Evolutionary conservation across 2,113 vertebrate species (phyloP).

Genomic region (Uria lomvia): DNA sequence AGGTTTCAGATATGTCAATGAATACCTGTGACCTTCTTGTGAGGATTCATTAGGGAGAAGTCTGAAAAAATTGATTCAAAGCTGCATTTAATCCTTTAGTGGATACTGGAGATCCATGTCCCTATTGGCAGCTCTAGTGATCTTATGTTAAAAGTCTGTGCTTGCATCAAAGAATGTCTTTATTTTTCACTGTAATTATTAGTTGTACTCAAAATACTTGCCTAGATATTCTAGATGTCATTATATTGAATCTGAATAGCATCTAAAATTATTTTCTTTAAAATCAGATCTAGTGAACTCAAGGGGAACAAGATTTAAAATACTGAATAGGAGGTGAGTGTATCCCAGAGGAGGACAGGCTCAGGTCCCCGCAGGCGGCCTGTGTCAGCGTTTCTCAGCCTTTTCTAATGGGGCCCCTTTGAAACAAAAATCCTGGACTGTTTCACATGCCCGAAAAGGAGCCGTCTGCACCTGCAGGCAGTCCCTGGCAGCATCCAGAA

Average conservation of each 20-base stretch:
- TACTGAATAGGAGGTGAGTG: fast-evolving
- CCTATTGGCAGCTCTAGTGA: neutral
- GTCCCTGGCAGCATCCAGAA: neutral
- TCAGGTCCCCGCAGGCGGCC: neutral
- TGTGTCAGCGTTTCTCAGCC: neutral
- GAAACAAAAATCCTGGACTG: neutral
- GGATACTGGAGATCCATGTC: neutral
- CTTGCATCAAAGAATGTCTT: neutral
- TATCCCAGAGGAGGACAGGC: neutral
- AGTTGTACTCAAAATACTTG: neutral
- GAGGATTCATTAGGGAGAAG: neutral
- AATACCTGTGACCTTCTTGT: neutral
- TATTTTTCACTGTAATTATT: neutral
- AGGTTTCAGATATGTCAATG: neutral
- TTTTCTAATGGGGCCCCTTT: neutral
- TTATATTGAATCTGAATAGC: neutral
- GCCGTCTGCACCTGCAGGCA: neutral
- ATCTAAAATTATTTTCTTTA: neutral
- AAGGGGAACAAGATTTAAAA: neutral
- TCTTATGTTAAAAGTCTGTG: neutral
- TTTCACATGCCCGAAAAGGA: neutral
- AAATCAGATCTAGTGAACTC: neutral
- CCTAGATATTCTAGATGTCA: neutral
- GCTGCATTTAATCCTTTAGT: neutral
- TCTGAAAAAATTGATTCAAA: neutral